Evolutionary conservation across 2,888 invertebrate genomes (phyloP), one percentile per base, ranked within the genome.

Genomic region (Mythimna vitellina): DNA sequence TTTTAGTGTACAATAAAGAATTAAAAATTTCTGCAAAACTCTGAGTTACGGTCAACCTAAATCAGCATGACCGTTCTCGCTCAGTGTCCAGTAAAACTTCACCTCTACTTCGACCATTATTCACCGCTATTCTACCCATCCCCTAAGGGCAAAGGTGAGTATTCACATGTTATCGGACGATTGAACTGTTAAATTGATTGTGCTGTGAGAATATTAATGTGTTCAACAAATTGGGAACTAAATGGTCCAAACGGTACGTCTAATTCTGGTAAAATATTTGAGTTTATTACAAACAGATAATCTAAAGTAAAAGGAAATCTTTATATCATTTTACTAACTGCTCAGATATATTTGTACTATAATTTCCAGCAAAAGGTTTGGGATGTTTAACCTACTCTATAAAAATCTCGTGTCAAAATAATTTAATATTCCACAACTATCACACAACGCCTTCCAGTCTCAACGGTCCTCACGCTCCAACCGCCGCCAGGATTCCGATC

Each of bases 161-260:
- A 80, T 78, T 80, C 74, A 71, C 76, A 73, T 73, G 60, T 72
- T 77, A 67, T 61, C 54, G 29, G 70, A 25, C 70, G 49, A 84
- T 81, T 78, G 65, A 71, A 73, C 70, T 75, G 74, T 76, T 72
- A 75, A 78, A 82, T 82, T 65, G 71, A 82, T 76, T 75, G 65
- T 69, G 69, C 61, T 17, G n/a, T 64, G 29, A 20, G 65, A 77
- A 76, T 78, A 75, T 76, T 68, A 74, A 78, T 75, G 64, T 38
- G 22, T 25, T 70, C 32, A 14, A 78, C 58, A 35, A 62, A 57
- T 73, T 57, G 42, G 25, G 17, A 25, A 32, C 14, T 22, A 65
- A 65, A 74, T 65, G 56, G 53, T 8, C 17, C 42, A 60, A 38
- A 32, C 10, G n/a, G 0, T 25, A 3, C 20, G 7, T 22, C 12